phyloP scores from a whole-genome alignment of 2,113 vertebrate species.

The Dunckerocampus dactyliophorus region DNA sequence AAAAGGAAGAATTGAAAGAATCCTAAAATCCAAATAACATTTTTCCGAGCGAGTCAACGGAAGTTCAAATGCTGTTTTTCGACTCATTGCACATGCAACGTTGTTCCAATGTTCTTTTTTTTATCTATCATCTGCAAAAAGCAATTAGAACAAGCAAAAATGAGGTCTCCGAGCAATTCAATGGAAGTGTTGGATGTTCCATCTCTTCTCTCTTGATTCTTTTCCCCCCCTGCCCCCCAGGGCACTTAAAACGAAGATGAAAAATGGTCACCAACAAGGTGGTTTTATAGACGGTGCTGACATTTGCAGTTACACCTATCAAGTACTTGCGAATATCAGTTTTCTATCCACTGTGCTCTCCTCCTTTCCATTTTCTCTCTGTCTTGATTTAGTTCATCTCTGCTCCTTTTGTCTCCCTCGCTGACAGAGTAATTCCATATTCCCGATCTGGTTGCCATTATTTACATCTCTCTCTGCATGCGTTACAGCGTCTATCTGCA shows the following conservation, averaged over 20 bases:
- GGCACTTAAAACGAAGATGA: constrained; percentile 13
- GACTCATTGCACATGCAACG: no score
- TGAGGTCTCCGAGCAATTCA: constrained; percentile 6
- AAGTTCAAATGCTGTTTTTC: no score
- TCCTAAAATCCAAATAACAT: no score
- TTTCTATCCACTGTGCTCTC: constrained; percentile 20
- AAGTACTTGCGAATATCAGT: constrained; percentile 23
- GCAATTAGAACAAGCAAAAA: background rate
- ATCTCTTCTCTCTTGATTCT: constrained; percentile 18
- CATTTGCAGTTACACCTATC: constrained; percentile 46
- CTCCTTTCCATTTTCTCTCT: background rate
- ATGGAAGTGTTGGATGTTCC: constrained; percentile 23
- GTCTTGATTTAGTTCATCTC: constrained; percentile 5
- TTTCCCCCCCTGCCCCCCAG: constrained; percentile 17
- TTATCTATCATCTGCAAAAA: no score
- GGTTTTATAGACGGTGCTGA: constrained; percentile 40
- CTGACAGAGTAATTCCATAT: constrained; percentile 17
- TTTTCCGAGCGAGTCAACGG: no score
- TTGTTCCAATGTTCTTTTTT: no score
- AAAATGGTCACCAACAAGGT: constrained; percentile 34
- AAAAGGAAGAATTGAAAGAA: no score
- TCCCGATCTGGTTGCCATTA: constrained; percentile 13
- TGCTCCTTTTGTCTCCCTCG: constrained; percentile 1
- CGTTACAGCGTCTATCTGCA: constrained; percentile 29
- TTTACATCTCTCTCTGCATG: constrained; percentile 28